Evolutionary conservation across 1,140 invertebrate species (phyloP), one percentile per base, ranked within the genome.

Genomic region (Bombus superbus): DNA sequence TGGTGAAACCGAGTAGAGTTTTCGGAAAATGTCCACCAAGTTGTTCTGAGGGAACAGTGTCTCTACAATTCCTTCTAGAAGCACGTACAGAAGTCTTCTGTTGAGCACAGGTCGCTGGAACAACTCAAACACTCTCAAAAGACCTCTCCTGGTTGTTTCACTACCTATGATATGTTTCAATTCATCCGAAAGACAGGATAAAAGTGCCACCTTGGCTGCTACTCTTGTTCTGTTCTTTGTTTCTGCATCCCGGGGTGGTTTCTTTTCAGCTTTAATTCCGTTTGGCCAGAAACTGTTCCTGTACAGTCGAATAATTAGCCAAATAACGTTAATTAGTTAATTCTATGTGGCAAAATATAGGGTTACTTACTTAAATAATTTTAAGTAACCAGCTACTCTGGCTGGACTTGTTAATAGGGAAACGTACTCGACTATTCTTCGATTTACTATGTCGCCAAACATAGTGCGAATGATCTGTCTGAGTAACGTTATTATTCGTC

Each of bases 351-450:
- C 1, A 32, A 71, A 38, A 42, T 18, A 47, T 18, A 59, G 35
- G 35, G 53, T 32, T 86, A 96, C 96, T 96, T 94, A 98, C 98
- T 98, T 98, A 92, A 99, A 97, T 78, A 97, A 96, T 93, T 97
- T 97, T 82, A 99, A 96, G 95, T 98, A 99, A 89, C 98, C 97
- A 8, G 98, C 98, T 82, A 99, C 97, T 94, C 98, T 98, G 83
- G 98, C 97, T 40, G 98, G 98, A 91, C 98, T 98, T 1, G 98
- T 99, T 88, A 98, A 95, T 86, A 97, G 97, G n/a, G 98, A 97
- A 11, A 99, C 98, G 92, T 98, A 97, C 91, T 99, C 98, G 32
- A 99, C 96, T 88, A 99, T 99, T 94, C 98, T 97, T 91, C 98
- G 96, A 95, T 98, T 98, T 35, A 98, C 97, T 89, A 98, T 98